phyloP scores from a whole-genome alignment of 1,140 invertebrate genomes.

The Orussus abietinus region DNA sequence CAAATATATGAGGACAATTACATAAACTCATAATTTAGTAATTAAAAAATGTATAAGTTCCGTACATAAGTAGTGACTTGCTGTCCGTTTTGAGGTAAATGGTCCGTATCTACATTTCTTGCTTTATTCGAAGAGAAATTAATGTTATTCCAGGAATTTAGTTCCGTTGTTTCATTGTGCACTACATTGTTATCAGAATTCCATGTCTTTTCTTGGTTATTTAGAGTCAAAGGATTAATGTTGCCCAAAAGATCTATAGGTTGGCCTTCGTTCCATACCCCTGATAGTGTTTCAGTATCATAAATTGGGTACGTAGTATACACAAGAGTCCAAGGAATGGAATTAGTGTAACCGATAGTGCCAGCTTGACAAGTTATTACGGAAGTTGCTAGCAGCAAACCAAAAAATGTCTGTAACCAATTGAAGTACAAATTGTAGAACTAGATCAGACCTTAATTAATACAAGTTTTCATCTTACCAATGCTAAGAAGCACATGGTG shows the following conservation, averaged over 20 bases:
- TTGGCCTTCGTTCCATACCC: constrained; percentile 12
- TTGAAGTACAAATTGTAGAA: constrained; percentile 6
- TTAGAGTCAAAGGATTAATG: neutral
- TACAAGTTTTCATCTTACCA: constrained; percentile 18
- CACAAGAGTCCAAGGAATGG: constrained; percentile 17
- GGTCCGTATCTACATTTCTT: too few species aligned
- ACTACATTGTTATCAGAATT: too few species aligned
- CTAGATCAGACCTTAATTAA: constrained; percentile 5
- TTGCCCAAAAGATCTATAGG: neutral
- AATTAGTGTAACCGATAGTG: constrained; percentile 15
- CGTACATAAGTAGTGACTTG: too few species aligned
- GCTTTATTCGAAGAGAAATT: too few species aligned
- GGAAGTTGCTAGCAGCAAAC: constrained; percentile 4
- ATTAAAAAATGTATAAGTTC: too few species aligned
- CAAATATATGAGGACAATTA: too few species aligned
- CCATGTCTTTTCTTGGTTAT: constrained; percentile 1
- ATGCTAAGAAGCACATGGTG: constrained; percentile 18
- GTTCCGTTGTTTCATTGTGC: too few species aligned
- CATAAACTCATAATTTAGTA: too few species aligned
- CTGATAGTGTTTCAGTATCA: constrained; percentile 19
- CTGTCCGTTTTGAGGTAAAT: too few species aligned
- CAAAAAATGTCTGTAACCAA: neutral
- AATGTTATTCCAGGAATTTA: too few species aligned
- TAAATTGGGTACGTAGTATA: constrained; percentile 21
- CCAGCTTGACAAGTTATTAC: constrained; percentile 13